These are phyloP conservation scores for Enteromius anoplus DNA, from an alignment of 2,797 vertebrate species.

Conservation along the genomic window DNA sequence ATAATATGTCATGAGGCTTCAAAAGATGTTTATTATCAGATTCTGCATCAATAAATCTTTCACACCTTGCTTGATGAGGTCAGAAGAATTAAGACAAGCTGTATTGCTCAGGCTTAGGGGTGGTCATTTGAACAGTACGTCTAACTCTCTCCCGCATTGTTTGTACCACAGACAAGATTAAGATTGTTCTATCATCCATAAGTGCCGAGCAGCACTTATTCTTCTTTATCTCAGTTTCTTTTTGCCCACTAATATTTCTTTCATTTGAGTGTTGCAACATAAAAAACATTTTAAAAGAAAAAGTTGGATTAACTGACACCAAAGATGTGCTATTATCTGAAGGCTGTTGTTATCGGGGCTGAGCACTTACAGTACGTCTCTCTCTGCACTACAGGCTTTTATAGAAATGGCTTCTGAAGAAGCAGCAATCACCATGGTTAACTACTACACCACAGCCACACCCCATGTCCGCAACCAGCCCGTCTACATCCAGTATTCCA, in stretches of 20 bases:
- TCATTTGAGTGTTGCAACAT: background rate
- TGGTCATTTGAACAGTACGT: background rate
- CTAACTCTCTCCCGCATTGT: background rate
- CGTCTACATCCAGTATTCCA: conserved; percentile 90
- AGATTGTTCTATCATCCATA: background rate
- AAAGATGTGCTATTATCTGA: background rate
- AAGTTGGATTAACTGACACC: background rate
- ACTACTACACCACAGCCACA: conserved; percentile 80
- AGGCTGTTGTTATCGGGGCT: background rate
- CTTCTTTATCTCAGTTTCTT: background rate
- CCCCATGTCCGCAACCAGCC: conserved; percentile 84
- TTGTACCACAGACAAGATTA: background rate
- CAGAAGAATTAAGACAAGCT: conserved; percentile 30
- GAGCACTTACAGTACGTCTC: background rate
- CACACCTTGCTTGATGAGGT: conserved; percentile 36
- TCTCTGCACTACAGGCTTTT: conserved; percentile 79
- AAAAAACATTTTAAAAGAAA: background rate
- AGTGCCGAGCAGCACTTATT: background rate
- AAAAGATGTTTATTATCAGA: conserved; percentile 49
- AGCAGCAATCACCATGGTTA: conserved; percentile 86
- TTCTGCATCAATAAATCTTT: conserved; percentile 35
- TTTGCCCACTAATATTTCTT: background rate
- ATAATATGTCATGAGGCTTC: conserved; percentile 53
- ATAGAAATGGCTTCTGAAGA: conserved; percentile 94
- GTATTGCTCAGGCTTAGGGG: background rate